Evolutionary conservation across 2,797 vertebrate species (phyloP).

Genomic region (Nyctibius grandis): DNA sequence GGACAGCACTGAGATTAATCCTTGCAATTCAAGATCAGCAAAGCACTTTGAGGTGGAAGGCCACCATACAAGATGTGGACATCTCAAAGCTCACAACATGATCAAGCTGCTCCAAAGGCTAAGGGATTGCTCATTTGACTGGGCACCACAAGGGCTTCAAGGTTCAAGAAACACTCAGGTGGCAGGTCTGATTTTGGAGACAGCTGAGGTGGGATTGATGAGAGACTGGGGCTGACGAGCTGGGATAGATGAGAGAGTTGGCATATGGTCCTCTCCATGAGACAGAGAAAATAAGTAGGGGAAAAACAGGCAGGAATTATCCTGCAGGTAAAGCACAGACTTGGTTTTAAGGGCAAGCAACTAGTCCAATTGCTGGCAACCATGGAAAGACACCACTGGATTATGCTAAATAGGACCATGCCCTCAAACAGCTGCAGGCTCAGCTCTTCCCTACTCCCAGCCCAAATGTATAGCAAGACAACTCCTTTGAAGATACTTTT

Average conservation of each 20-base stretch:
- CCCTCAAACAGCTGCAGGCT: not conserved
- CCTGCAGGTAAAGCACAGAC: not conserved
- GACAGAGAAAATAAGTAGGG: not conserved
- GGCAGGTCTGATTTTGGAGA: not conserved
- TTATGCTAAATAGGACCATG: rapidly evolving
- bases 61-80: not conserved
- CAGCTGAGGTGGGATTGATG: not conserved
- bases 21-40: not conserved
- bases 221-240: not conserved
- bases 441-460: not conserved
- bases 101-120: not conserved
- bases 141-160: not conserved
- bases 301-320: not conserved
- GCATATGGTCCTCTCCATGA: not conserved
- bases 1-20: not conserved
- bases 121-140: not conserved
- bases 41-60: not conserved
- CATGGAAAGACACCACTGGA: not conserved
- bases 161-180: not conserved
- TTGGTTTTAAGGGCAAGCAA: not conserved
- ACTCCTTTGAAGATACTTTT: not conserved
- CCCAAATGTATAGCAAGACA: not conserved
- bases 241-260: not conserved
- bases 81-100: not conserved
- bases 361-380: not conserved